Evolutionary conservation across 2,888 invertebrate species (phyloP), one percentile per base, ranked within the genome.

Genomic region (Pristionchus japonicus): DNA sequence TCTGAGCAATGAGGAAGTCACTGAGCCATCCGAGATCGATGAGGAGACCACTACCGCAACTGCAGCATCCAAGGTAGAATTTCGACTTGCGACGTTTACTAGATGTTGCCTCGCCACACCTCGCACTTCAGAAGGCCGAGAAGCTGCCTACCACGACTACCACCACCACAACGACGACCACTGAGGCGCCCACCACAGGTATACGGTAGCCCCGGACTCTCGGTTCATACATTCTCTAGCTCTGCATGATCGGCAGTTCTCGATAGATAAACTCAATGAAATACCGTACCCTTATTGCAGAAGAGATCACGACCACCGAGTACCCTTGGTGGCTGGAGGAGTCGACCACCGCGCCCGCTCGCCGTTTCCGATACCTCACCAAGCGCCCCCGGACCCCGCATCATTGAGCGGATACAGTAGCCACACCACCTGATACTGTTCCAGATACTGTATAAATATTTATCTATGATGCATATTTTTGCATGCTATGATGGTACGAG

Each of bases 301-400:
- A 87, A 61, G 87, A 87, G 64, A 77, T 64, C 52, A 80, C 87
- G 13, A 87, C 87, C 37, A 87, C 87, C 40, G 87, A 87, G 43
- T 67, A 70, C 37, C 70, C 86, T 34, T 86, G 86, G 86, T 87
- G 87, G 87, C 31, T 77, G 57, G 87, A 87, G 61, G 86, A 86
- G 34, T 17, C 43, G 52, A 74, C 49, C n/a, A 80, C 87, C 0
- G 61, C 87, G 57, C 34, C 77, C 86, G 89, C 90, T 61, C 89
- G 90, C 80, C 89, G 92, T 61, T 92, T 91, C 90, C 89, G 90
- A 40, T 92, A 92, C 80, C 90, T 92, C 77, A 92, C 92, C 31
- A 92, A 92, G 88, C 90, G 89, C 37, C 92, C 92, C 31, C 90
- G 90, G 43, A 67, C 64, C 64, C 52, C 52, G 43, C 82, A 83